Evolutionary conservation across 2,888 invertebrate species (phyloP).

Genomic region (Lasioglossum villosulum): DNA sequence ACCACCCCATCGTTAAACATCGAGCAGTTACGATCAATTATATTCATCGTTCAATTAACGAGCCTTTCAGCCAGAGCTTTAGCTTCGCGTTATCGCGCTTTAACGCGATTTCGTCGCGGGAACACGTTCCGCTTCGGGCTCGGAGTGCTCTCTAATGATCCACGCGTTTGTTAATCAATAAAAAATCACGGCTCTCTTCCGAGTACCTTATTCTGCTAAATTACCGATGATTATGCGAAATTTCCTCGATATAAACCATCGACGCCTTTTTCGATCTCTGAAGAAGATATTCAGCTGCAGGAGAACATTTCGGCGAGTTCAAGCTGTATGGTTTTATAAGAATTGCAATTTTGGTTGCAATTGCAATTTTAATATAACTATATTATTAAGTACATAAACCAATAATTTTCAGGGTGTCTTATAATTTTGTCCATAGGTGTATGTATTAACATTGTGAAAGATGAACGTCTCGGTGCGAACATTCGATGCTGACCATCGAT

Average conservation of each 20-base stretch:
- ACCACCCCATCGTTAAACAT: not conserved
- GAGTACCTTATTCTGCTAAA: not conserved
- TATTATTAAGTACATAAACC: no score
- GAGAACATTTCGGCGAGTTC: not conserved
- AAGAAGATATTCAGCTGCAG: not conserved
- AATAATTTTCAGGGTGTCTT: no score
- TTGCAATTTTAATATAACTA: no score
- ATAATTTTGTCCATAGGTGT: no score
- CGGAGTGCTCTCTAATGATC: constrained; percentile 24
- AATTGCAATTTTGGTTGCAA: no score
- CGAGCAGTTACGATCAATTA: constrained; percentile 46
- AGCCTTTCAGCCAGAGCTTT: constrained; percentile 26
- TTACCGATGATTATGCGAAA: not conserved
- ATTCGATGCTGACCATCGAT: not conserved
- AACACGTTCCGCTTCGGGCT: not conserved
- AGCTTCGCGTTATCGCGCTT: constrained; percentile 38
- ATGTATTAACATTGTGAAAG: no score
- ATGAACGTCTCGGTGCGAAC: not conserved
- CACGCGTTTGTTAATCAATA: constrained; percentile 21
- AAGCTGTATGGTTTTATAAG: not conserved
- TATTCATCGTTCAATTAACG: constrained; percentile 46
- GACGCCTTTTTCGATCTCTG: not conserved
- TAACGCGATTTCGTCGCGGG: constrained; percentile 23
- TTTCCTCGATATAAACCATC: not conserved
- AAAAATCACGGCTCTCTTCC: not conserved